Percentiles rank a stretch among this genome's conserved stretches.
phyloP scores from a whole-genome alignment of 2,888 invertebrate genomes.

The Stegana nigrithorax region DNA sequence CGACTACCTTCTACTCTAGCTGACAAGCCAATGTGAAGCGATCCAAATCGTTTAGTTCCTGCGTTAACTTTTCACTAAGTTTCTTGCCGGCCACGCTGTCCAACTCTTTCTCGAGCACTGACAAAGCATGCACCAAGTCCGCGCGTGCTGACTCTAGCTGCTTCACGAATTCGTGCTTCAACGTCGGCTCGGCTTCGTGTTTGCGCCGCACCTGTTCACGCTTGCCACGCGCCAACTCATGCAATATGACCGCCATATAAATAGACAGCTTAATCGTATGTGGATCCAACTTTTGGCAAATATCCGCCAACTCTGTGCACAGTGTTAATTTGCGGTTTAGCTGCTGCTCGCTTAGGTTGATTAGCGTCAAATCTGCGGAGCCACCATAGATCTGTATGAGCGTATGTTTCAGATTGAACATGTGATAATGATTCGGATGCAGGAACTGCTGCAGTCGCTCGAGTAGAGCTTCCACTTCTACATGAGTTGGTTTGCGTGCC shows the following conservation, averaged over 20 bases:
- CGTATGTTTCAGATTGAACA: constrained; percentile 84
- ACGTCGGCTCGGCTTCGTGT: constrained; percentile 25
- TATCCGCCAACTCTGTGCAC: constrained; percentile 75
- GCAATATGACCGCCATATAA: constrained; percentile 81
- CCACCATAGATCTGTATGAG: constrained; percentile 83
- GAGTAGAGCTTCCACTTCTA: constrained; percentile 75
- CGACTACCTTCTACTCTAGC: neutral
- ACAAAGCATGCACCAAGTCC: constrained; percentile 42
- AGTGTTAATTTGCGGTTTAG: constrained; percentile 76
- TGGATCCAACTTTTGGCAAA: constrained; percentile 78
- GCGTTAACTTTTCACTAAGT: constrained; percentile 49
- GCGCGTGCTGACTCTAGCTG: constrained; percentile 38
- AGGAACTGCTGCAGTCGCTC: constrained; percentile 79
- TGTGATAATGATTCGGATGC: constrained; percentile 87
- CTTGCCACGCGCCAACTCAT: constrained; percentile 76
- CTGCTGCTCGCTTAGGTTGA: constrained; percentile 72
- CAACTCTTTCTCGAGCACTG: constrained; percentile 59
- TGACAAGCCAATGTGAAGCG: constrained; percentile 34
- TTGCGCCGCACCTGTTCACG: constrained; percentile 71
- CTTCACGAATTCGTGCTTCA: neutral
- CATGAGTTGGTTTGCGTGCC: constrained; percentile 70
- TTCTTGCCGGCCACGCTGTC: constrained; percentile 64
- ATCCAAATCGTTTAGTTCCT: constrained; percentile 40
- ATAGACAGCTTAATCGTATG: constrained; percentile 79
- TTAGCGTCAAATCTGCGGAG: constrained; percentile 72